Base-by-base conservation (phyloP, 1,140 invertebrate species). In the Pissodes strobi region DNA sequence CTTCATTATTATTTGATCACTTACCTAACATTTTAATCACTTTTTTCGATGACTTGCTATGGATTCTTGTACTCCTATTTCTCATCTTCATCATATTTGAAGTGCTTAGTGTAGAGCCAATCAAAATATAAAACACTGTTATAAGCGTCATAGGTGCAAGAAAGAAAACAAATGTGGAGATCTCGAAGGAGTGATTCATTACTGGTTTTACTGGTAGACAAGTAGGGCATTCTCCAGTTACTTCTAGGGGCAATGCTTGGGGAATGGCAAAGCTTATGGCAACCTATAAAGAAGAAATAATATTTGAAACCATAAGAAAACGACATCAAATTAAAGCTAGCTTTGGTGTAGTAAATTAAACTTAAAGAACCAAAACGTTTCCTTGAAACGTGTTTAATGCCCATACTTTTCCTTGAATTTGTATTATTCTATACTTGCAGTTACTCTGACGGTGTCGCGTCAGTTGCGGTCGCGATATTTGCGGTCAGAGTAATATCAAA, bases 101-200 rank as follows among this genome's bases (percentile, higher is more conserved):
- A 51, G 84, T 79, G 65, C 87, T 85, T 27, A 94, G 78, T 69
- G 88, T 86, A 12, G 92, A 73, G 5, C 89, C 92, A 71, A 95
- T 94, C 52, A 92, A 78, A n/a, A 90, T 82, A 76, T 96, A 95
- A 1, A 94, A 82, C 2, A 89, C 87, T 3, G 88, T 90, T 69
- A 95, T 94, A 25, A 94, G 79, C 12, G 88, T 86, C 91, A 95
- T 93, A 0, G 93, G 93, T 1, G 87, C 81, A 4, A 92, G 84
- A 75, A 95, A 95, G 77, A 95, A 93, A 17, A 94, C 74, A 66
- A 93, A 85, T 0, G 91, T 91, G 0, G 91, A 93, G 57, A 94
- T 83, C 71, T 91, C 89, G 72, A 94, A 95, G 0, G 89, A 86
- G 75, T 92, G 88, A 17, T 84, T 80, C 12, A 90, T 78, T 12